Evolutionary conservation across 2,113 vertebrate genomes (phyloP).

Genomic region (Elaphurus davidianus): DNA sequence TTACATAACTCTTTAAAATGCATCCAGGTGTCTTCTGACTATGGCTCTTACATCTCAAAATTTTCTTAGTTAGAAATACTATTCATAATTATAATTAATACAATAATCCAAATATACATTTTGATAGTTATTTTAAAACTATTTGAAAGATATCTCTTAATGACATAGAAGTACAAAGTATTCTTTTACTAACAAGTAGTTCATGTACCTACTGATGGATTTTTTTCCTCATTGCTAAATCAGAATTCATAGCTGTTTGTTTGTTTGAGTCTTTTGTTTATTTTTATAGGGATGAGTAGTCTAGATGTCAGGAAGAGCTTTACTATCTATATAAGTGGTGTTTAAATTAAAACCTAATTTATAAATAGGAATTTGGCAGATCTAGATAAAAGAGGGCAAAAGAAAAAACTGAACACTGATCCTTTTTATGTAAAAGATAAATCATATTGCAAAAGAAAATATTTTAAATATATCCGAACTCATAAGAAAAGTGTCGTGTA

Average conservation of each 20-base stretch:
- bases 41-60: neutral
- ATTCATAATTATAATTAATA: neutral
- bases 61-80: neutral
- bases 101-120: neutral
- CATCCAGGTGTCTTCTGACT: neutral
- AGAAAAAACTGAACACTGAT: neutral
- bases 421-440: neutral
- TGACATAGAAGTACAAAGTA: neutral
- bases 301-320: neutral
- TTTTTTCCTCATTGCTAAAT: neutral
- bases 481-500: neutral
- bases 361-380: neutral
- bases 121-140: neutral
- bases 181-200: neutral
- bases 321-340: neutral
- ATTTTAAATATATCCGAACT: neutral
- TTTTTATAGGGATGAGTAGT: neutral
- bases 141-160: neutral
- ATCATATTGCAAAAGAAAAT: neutral
- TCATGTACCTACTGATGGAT: neutral
- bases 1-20: neutral
- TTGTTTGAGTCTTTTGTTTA: neutral
- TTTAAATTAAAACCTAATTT: neutral
- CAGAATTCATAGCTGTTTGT: neutral
- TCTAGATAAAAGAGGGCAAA: neutral